These are phyloP conservation scores for Lepidonotus clava DNA, from an alignment of 2,888 invertebrate genomes.

Conservation along the genomic window DNA sequence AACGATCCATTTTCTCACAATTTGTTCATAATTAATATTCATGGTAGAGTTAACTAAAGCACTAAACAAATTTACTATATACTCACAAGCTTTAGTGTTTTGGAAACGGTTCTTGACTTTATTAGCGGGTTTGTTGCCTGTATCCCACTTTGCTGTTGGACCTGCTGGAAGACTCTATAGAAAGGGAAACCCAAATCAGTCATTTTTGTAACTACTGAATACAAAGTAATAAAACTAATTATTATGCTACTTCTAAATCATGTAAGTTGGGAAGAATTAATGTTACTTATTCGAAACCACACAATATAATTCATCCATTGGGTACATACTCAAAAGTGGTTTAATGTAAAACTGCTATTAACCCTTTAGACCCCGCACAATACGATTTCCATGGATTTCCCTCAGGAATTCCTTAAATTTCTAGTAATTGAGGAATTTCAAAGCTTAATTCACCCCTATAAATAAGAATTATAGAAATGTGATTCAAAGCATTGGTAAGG, in stretches of 20 bases:
- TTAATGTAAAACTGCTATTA: not conserved
- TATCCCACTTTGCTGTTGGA: not conserved
- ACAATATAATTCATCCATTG: not conserved
- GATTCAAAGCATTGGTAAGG: too few relatives aligned
- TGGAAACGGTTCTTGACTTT: constrained; percentile 47
- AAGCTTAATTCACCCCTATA: too few relatives aligned
- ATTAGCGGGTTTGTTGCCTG: constrained; percentile 41
- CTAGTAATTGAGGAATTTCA: too few relatives aligned
- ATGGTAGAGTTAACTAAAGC: too few relatives aligned
- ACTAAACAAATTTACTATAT: too few relatives aligned
- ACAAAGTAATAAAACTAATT: not conserved
- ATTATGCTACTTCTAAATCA: not conserved
- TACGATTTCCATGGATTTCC: too few relatives aligned
- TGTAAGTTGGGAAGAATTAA: too few relatives aligned
- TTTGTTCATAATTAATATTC: too few relatives aligned
- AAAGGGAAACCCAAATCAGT: not conserved
- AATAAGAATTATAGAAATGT: too few relatives aligned
- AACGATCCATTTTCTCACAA: too few relatives aligned
- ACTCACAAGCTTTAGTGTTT: constrained; percentile 51
- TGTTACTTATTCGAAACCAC: not conserved
- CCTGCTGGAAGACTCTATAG: constrained; percentile 32
- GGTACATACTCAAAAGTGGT: not conserved
- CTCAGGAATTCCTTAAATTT: too few relatives aligned
- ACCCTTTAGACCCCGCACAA: too few relatives aligned
- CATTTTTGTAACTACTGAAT: not conserved